Conservation (phyloP, 1,140 invertebrate species). For the Anadara kagoshimensis region DNA sequence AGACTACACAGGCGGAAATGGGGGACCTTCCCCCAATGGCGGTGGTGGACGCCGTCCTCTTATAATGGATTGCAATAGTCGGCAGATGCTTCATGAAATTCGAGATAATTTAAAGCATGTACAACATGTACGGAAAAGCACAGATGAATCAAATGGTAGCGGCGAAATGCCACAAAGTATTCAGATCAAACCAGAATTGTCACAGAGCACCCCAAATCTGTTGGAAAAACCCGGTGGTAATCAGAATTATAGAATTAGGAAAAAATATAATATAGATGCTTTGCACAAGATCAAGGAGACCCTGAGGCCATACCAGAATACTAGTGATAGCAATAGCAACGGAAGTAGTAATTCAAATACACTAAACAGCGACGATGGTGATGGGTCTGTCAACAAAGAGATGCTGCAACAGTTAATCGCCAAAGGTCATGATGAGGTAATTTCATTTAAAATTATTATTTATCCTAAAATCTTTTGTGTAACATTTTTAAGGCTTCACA, state of each 20-base stretch:
- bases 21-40: too few species aligned
- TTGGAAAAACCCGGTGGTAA: slow-evolving; percentile 36
- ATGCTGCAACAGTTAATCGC: background rate
- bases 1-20: too few species aligned
- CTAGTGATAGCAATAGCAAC: slow-evolving; percentile 76
- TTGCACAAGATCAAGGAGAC: slow-evolving; percentile 91
- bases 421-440: background rate
- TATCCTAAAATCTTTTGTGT: background rate
- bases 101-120: slow-evolving; percentile 67
- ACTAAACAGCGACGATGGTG: slow-evolving; percentile 45
- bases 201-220: slow-evolving; percentile 62
- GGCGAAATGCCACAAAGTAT: slow-evolving; percentile 36
- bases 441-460: background rate
- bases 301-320: slow-evolving; percentile 87
- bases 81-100: slow-evolving; percentile 70
- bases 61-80: slow-evolving; percentile 61
- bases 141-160: too few species aligned
- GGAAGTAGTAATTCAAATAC: slow-evolving; percentile 72
- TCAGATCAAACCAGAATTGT: slow-evolving; percentile 52
- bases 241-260: slow-evolving; percentile 36
- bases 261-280: slow-evolving; percentile 86
- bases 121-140: slow-evolving; percentile 45
- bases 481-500: background rate
- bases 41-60: slow-evolving; percentile 58
- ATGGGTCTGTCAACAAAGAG: slow-evolving; percentile 16